These are phyloP conservation scores for Phyto melanocephala DNA, from an alignment of 2,888 invertebrate species.

Conservation along the genomic window DNA sequence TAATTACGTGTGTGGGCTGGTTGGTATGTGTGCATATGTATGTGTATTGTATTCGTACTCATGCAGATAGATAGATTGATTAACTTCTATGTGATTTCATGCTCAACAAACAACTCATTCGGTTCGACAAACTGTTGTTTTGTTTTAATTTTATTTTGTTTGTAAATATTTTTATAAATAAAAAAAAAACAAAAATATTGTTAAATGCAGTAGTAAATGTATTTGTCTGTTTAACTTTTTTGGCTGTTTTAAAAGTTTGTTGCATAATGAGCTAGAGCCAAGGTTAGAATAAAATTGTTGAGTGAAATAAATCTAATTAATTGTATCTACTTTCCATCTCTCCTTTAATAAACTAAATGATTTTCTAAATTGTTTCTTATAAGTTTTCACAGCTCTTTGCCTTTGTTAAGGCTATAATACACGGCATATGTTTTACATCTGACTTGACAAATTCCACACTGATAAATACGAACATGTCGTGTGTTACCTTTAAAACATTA, in stretches of 20 bases:
- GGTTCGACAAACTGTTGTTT: slow-evolving; percentile 52
- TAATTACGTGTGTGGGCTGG: neutral
- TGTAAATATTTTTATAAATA: neutral
- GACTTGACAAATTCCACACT: too few relatives aligned
- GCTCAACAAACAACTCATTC: slow-evolving; percentile 37
- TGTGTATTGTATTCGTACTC: neutral
- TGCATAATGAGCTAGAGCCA: too few relatives aligned
- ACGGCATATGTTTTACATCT: too few relatives aligned
- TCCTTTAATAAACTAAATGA: too few relatives aligned
- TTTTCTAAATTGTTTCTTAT: too few relatives aligned
- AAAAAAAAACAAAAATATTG: neutral
- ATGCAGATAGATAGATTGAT: slow-evolving; percentile 32
- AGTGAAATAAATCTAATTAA: too few relatives aligned
- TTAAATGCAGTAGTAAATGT: neutral
- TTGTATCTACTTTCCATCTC: too few relatives aligned
- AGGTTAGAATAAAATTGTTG: too few relatives aligned
- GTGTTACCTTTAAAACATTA: too few relatives aligned
- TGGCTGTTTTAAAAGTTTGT: neutral
- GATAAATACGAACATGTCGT: too few relatives aligned
- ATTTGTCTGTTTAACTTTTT: neutral
- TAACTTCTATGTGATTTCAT: slow-evolving; percentile 44
- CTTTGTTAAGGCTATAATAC: too few relatives aligned
- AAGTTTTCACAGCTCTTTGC: too few relatives aligned
- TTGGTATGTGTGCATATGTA: neutral
- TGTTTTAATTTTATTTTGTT: slow-evolving; percentile 1